phyloP scores from a whole-genome alignment of 2,888 invertebrate genomes.

The Imbricaverruca yamaguchii region DNA sequence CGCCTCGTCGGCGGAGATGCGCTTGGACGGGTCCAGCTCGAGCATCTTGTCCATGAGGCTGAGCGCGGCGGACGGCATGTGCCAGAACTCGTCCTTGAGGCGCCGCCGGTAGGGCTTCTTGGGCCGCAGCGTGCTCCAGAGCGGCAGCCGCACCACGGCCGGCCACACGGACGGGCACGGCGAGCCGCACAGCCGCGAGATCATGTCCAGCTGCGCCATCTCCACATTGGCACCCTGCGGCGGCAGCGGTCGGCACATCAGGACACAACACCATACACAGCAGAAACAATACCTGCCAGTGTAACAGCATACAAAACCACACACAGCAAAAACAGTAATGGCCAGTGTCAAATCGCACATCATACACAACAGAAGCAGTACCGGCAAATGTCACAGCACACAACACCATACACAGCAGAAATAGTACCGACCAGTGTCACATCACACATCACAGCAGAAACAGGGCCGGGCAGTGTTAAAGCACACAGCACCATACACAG shows the following conservation, averaged over 20 bases:
- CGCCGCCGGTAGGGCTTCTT: conserved; percentile 82
- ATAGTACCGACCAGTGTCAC: too few species aligned
- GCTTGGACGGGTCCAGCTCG: conserved; percentile 84
- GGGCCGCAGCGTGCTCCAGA: conserved; percentile 83
- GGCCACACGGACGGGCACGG: conserved; percentile 97
- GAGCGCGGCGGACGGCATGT: conserved; percentile 76
- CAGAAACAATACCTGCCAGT: not conserved
- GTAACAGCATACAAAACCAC: too few species aligned
- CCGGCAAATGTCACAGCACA: too few species aligned
- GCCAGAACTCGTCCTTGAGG: conserved; percentile 81
- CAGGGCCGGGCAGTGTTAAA: too few species aligned
- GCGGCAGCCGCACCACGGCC: conserved; percentile 81
- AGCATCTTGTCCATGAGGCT: conserved; percentile 92
- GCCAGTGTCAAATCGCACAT: too few species aligned
- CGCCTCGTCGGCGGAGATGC: conserved; percentile 91
- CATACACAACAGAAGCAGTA: too few species aligned
- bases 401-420: too few species aligned
- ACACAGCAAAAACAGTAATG: too few species aligned
- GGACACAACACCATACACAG: not conserved
- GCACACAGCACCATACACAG: too few species aligned
- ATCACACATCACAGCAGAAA: too few species aligned
- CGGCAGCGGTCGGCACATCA: not conserved
- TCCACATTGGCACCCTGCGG: conserved; percentile 73
- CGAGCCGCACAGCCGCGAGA: conserved; percentile 88
- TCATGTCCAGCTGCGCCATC: conserved; percentile 86